Base-by-base conservation (phyloP, 1,140 invertebrate species). In the Brachionus asplanchnoidis region DNA sequence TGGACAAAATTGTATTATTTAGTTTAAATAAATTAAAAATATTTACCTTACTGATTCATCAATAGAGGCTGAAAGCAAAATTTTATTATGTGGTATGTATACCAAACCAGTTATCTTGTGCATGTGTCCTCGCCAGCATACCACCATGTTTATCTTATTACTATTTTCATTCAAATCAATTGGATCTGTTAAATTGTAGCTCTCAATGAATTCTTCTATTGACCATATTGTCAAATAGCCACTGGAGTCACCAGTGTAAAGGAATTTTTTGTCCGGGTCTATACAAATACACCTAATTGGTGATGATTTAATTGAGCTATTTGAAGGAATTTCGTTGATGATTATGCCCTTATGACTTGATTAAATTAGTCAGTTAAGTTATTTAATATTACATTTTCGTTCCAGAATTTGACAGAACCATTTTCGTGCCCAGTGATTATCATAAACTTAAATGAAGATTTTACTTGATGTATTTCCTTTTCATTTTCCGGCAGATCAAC, bases 41-140 rank as follows among this genome's bases (percentile, higher is more conserved):
- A 26, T 85, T 79, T 85, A 89, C 88, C 88, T 88, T 26, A 88
- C 87, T 32, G 88, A 89, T n/a, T 88, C 89, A 85, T 89, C 89
- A 14, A 86, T 86, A 11, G 89, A 89, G n/a, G 86, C 88, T 28
- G 89, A 89, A 14, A 88, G 65, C 32, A 88, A 87, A 17, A 87
- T 80, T 70, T 88, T 88, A 12, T 86, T 68, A 8, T 86, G 79
- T 40, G 87, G 87, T 3, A 88, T 85, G 75, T 87, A 88, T 6
- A 83, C 84, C 40, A 89, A 86, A 70, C 87, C 86, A n/a, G 88
- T 87, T 75, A 89, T 85, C 60, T 87, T 87, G 7, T 87, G 86
- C 68, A 88, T 84, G 77, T 89, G 89, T 12, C 87, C 89, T 84
- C 88, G 70, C 88, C 88, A 89, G 79, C 87, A 87, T 9, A 89